These are phyloP conservation scores for Ophion ventricosus DNA, from an alignment of 2,888 invertebrate species.

Conservation along the genomic window DNA sequence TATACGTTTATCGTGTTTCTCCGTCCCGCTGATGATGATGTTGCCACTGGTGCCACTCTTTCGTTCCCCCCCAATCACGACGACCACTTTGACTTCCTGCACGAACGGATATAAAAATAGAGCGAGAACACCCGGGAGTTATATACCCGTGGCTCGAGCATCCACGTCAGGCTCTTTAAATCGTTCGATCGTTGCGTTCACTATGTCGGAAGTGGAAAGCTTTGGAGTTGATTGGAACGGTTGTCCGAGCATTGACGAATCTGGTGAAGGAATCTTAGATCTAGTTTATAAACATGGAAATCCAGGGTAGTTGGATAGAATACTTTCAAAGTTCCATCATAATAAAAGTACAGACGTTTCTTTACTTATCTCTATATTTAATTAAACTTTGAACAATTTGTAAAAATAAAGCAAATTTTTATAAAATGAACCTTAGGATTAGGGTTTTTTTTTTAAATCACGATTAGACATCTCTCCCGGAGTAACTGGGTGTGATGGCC, in stretches of 20 bases:
- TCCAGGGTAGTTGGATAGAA: no score
- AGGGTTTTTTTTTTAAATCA: no score
- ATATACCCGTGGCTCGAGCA: slow-evolving; percentile 54
- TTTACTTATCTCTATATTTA: no score
- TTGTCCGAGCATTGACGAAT: background rate
- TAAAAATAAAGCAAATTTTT: no score
- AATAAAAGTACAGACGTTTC: no score
- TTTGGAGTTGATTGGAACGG: background rate
- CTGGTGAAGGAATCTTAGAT: no score
- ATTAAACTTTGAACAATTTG: no score
- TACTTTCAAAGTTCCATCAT: no score
- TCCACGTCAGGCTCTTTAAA: slow-evolving; percentile 60
- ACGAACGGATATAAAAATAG: slow-evolving; percentile 83
- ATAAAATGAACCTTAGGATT: no score
- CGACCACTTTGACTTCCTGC: slow-evolving; percentile 81
- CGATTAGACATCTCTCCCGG: no score
- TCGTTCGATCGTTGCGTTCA: slow-evolving; percentile 44
- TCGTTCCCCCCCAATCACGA: slow-evolving; percentile 75
- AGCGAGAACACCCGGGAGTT: slow-evolving; percentile 72
- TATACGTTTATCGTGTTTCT: slow-evolving; percentile 43
- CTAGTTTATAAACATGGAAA: no score
- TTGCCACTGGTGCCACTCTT: slow-evolving; percentile 46
- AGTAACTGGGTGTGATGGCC: no score
- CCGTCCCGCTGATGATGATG: slow-evolving; percentile 46
- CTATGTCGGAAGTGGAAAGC: slow-evolving; percentile 23